Base-by-base conservation (phyloP, 2,888 invertebrate species). In the Sphaerophoria taeniata region DNA sequence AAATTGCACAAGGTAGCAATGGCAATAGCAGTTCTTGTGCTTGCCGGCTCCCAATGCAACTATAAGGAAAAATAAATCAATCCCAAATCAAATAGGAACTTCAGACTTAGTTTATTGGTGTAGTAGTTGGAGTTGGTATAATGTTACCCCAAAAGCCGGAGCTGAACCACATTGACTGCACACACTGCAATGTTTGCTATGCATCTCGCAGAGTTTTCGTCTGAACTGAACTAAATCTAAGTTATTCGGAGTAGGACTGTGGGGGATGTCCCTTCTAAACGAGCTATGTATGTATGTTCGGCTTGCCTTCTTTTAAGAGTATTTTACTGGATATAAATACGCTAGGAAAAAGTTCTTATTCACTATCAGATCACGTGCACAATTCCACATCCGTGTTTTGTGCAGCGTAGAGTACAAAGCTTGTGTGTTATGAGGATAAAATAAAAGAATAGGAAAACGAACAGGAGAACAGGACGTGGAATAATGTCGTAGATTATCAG, bases 291-390 rank as follows among this genome's bases (percentile, higher is more conserved):
- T n/a, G n/a, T n/a, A n/a, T n/a, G n/a, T n/a, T n/a, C n/a, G 33
- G 43, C 33, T 63, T 84, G 67, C 58, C 39, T 79, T 73, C 73
- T 85, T 81, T 80, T 56, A 56, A 67, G 79, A 84, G 84, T 76
- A 72, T 67, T 79, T 74, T 67, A 76, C 76, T 80, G 85, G 76
- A 76, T 85, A 85, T n/a, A n/a, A 85, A 85, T 70, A 80, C 72
- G 85, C 72, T 80, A 61, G 73, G 75, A 85, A 79, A 85, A 85
- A 80, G 80, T 80, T 80, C 80, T 76, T 85, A 85, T 85, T 85
- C 69, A 85, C 85, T 85, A 85, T 85, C 85, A 85, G 85, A 85
- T 85, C 85, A 85, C 85, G 85, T 85, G 85, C 85, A 85, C 85
- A 85, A 77, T 85, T 85, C 85, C 80, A 85, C 85, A 80, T 85